Evolutionary conservation across 92 coral and sea anemone species (phyloP).

Genomic region (Porites cylindrica): DNA sequence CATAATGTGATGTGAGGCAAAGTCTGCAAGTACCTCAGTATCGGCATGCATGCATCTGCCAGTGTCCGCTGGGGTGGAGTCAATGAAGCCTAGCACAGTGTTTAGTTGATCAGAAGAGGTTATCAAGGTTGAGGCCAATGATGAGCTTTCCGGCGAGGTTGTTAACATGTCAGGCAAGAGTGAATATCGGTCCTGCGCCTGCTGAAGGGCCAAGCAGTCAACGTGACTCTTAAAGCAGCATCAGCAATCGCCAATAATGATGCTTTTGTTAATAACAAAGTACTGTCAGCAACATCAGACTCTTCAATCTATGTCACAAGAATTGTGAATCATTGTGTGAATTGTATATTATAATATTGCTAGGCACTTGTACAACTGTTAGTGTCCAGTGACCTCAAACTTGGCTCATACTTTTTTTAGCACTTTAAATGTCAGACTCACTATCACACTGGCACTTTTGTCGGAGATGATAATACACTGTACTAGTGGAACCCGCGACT

Average conservation of each 20-base stretch:
- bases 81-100: too few relatives aligned
- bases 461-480: constrained; percentile 23
- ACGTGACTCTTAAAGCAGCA: neutral
- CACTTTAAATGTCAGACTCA: constrained; percentile 49
- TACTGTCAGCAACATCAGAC: constrained; percentile 23
- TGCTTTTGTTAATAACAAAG: neutral
- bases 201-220: constrained; percentile 57
- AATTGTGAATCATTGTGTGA: constrained; percentile 29
- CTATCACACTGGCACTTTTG: constrained; percentile 55
- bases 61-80: too few relatives aligned
- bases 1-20: too few relatives aligned
- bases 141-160: neutral
- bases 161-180: too few relatives aligned
- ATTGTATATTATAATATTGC: constrained; percentile 30
- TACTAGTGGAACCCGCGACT: constrained; percentile 41
- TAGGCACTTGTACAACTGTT: neutral
- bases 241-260: neutral
- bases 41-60: too few relatives aligned
- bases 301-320: constrained; percentile 55
- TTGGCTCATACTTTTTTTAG: constrained; percentile 61
- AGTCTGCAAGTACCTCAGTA: too few relatives aligned
- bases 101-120: too few relatives aligned
- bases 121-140: neutral
- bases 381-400: constrained; percentile 49
- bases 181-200: too few relatives aligned